Evolutionary conservation across 2,113 vertebrate species (phyloP), one percentile per base, ranked within the genome.

Genomic region (Antennarius striatus): DNA sequence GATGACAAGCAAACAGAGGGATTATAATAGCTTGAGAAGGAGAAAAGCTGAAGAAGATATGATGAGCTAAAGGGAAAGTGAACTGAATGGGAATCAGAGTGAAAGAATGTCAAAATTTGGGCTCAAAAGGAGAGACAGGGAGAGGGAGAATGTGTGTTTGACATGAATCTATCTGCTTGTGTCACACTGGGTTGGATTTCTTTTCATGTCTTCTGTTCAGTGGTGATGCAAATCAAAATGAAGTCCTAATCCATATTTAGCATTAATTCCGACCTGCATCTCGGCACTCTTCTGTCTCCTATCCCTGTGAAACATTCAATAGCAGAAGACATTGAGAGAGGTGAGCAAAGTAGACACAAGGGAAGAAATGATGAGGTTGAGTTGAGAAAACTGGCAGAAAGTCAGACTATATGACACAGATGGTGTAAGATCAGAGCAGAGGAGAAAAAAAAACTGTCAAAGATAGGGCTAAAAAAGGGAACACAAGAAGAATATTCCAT

Each of bases 121-220:
- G 16, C 16, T 13, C 16, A 53, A 39, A 57, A 49, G 75, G n/a
- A 64, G 30, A 47, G 36, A 14, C 55, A 72, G 28, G 53, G 36
- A 11, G 45, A 56, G 28, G 22, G 52, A 49, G 49, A 59, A 47
- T 57, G 46, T 64, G 46, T 70, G 56, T 80, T 69, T 77, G 75
- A 84, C 76, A 82, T 74, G 59, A 73, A 76, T 67, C 49, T 85
- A 64, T 72, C 71, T 76, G 56, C 63, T 73, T 46, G 42, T 79
- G 76, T 77, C 81, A 76, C 71, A 28, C 42, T 15, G 40, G 29
- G 57, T 74, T 68, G 28, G 30, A 40, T 61, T 48, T 81, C 69
- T 68, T 71, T 79, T 84, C 67, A 80, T 74, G 79, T 79, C 49
- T 58, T 47, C 49, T 68, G 22, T 62, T 57, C 54, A 48, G 50